phyloP scores from a whole-genome alignment of 1,140 invertebrate genomes.

The Cotesia vestalis region DNA sequence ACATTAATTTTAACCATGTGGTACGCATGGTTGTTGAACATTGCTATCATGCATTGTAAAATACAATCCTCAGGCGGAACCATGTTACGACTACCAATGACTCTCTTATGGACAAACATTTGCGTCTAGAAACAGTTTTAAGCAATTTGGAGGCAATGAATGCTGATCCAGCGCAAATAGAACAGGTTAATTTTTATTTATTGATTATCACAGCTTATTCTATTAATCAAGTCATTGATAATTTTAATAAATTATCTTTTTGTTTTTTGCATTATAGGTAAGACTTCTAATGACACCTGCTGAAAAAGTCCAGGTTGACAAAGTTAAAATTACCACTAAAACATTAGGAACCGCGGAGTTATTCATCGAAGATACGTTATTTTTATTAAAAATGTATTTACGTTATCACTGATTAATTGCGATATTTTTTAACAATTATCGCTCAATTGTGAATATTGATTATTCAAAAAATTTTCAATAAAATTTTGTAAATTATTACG shows the following conservation, averaged over 20 bases:
- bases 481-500: too few relatives aligned
- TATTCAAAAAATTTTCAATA: too few relatives aligned
- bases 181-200: conserved; percentile 70
- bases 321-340: conserved; percentile 73
- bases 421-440: too few relatives aligned
- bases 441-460: too few relatives aligned
- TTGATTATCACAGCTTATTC: neutral
- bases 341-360: conserved; percentile 75
- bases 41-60: conserved; percentile 81
- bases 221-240: neutral
- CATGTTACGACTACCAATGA: conserved; percentile 73
- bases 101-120: conserved; percentile 85
- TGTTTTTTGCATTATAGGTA: conserved; percentile 65
- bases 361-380: conserved; percentile 78
- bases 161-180: conserved; percentile 77
- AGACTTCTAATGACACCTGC: conserved; percentile 82
- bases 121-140: conserved; percentile 81
- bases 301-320: conserved; percentile 74
- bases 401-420: conserved; percentile 51
- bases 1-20: conserved; percentile 76
- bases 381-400: conserved; percentile 74
- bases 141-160: conserved; percentile 78
- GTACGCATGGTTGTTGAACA: conserved; percentile 78
- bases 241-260: conserved; percentile 10
- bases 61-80: conserved; percentile 71